Percentiles rank a stretch among this genome's conserved stretches.
These are phyloP conservation scores for Artibeus jamaicensis DNA, from an alignment of 2,797 vertebrate genomes.

Conservation along the genomic window DNA sequence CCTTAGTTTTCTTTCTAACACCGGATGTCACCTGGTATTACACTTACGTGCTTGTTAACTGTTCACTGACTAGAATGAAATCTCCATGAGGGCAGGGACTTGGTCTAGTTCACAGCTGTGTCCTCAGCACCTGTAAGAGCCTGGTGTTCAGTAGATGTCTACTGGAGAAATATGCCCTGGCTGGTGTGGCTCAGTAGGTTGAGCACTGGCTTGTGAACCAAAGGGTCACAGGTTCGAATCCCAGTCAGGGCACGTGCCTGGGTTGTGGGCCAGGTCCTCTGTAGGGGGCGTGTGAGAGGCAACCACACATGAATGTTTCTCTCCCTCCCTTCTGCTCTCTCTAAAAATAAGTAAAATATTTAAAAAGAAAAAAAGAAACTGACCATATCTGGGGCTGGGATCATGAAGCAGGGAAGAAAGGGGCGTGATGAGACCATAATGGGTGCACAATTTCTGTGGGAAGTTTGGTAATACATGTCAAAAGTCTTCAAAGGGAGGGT, in stretches of 20 bases:
- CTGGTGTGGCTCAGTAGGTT: too few species aligned
- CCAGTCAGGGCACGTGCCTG: too few species aligned
- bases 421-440: not conserved
- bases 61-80: not conserved
- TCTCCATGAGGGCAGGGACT: not conserved
- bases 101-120: not conserved
- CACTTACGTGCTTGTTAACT: not conserved
- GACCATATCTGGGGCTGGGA: not conserved
- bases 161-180: not conserved
- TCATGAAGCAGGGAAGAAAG: not conserved
- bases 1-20: not conserved
- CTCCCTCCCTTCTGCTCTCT: too few species aligned
- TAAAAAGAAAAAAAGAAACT: not conserved
- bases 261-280: too few species aligned
- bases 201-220: too few species aligned
- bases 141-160: not conserved
- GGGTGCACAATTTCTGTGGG: not conserved
- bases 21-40: not conserved
- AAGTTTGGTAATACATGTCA: not conserved
- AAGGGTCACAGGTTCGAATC: too few species aligned
- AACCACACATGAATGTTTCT: too few species aligned
- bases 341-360: too few species aligned
- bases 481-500: not conserved
- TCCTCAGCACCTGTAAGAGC: not conserved
- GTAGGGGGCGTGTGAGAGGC: too few species aligned